Conservation (phyloP, 2,797 vertebrate species). For the Orestias chungarensis region DNA sequence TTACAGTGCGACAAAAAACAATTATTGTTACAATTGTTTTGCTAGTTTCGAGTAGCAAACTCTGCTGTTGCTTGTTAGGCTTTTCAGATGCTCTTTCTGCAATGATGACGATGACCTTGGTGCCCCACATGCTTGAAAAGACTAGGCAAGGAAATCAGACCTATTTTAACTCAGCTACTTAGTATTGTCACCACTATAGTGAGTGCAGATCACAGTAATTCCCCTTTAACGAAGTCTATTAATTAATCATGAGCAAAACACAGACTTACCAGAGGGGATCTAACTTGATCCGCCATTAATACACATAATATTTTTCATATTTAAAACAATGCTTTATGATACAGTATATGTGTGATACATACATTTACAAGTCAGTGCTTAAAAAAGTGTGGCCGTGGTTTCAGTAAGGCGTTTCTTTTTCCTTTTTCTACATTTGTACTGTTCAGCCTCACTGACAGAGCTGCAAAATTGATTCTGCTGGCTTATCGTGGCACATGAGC, state of each 20-base stretch:
- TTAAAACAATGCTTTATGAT: neutral
- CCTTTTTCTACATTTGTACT: neutral
- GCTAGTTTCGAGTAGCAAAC: no score
- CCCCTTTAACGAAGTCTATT: neutral
- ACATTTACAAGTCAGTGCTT: neutral
- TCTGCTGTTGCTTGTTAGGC: no score
- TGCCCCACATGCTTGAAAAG: neutral
- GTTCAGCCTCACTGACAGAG: constrained; percentile 10
- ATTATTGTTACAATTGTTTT: no score
- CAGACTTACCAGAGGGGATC: neutral
- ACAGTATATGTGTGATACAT: neutral
- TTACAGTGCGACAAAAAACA: no score
- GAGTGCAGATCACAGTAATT: neutral
- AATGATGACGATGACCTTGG: neutral
- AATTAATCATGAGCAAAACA: neutral
- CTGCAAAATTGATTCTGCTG: constrained; percentile 13
- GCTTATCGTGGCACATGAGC: constrained; percentile 15
- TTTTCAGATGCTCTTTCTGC: neutral
- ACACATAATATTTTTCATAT: neutral
- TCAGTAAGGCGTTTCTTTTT: no score
- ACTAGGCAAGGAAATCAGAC: neutral
- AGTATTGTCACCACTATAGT: neutral
- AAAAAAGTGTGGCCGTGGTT: neutral
- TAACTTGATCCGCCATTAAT: neutral
- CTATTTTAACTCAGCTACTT: neutral